Evolutionary conservation across 2,113 vertebrate genomes (phyloP).

Genomic region (Syngnathus typhle): DNA sequence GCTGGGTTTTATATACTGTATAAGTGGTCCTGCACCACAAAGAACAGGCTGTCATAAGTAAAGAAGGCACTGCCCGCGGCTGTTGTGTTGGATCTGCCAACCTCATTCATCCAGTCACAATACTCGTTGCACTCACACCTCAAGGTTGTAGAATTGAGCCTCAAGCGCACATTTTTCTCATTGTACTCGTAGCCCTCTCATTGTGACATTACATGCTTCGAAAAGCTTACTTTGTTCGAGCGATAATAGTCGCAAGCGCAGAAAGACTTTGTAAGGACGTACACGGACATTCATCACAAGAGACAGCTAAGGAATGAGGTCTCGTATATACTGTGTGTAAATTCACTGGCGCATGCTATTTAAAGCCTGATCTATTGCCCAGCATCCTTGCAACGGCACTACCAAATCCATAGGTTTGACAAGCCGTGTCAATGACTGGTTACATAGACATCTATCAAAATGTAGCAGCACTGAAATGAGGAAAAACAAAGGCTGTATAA

Average conservation of each 20-base stretch:
- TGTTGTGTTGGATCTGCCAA: slow-evolving; percentile 20
- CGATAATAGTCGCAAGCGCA: not conserved
- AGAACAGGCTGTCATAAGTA: slow-evolving; percentile 12
- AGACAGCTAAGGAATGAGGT: slow-evolving; percentile 45
- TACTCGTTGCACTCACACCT: slow-evolving; percentile 6
- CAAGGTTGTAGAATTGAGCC: not conserved
- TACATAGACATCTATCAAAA: slow-evolving; percentile 47
- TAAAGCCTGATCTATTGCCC: slow-evolving; percentile 40
- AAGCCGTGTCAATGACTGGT: slow-evolving; percentile 27
- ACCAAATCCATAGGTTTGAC: slow-evolving; percentile 50
- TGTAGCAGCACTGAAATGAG: slow-evolving; percentile 44
- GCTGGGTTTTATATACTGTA: slow-evolving; percentile 1
- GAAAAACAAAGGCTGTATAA: slow-evolving; percentile 24
- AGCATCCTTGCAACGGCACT: slow-evolving; percentile 25
- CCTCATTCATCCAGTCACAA: slow-evolving; percentile 13
- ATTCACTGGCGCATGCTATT: slow-evolving; percentile 37
- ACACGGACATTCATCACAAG: slow-evolving; percentile 41
- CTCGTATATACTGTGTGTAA: slow-evolving; percentile 20
- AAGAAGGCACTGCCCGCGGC: slow-evolving; percentile 13
- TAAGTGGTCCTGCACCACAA: not conserved
- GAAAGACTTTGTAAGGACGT: slow-evolving; percentile 9
- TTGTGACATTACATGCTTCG: not conserved
- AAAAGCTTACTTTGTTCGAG: not conserved
- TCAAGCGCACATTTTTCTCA: not conserved
- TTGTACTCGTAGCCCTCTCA: not conserved